Base-by-base conservation (phyloP, 2,113 vertebrate species). In the Gorsachius goisagi region DNA sequence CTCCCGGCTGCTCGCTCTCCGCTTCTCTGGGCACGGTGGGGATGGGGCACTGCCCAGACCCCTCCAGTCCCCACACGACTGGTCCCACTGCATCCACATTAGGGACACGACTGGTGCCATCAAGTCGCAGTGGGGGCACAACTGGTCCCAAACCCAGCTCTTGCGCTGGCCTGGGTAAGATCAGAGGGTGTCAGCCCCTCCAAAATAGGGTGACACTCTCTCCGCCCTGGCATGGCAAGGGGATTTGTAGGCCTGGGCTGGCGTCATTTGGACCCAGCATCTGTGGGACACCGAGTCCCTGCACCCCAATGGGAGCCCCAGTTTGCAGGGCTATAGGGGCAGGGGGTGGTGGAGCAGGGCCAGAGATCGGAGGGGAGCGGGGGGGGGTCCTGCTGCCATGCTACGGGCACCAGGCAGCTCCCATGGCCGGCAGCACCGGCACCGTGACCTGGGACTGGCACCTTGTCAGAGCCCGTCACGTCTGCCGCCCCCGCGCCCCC, bases 1-100 rank as follows among this genome's bases (percentile, higher is more conserved):
- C 49, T 69, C 27, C 53, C 14, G 24, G 39, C 88, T 62, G 92
- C 71, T 88, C 5, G 3, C 39, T 39, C 5, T 11, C 62, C 53
- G 58, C 47, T 6, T 16, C 56, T 2, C 62, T 14, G 37, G 77
- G 23, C 4, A 11, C 2, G 9, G 58, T 5, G 28, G 32, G 50
- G 55, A 17, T 3, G 17, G n/a, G 58, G 37, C 78, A 23, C 28
- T 44, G 59, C 87, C 72, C 72, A 37, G 32, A 6, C 4, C 22
- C 22, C 32, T 17, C 89, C 11, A 4, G 44, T 6, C 11, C 1
- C 78, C n/a, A 0, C n/a, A 1, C 0, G 4, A 6, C 5, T 3
- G 37, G 12, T 44, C 67, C 56, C 4, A 4, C 18, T n/a, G 50
- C 44, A 12, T 35, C 24, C 50, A 3, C 30, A 0, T 13, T 3